phyloP scores from a whole-genome alignment of 2,888 invertebrate species.

The Agrotis ipsilon region DNA sequence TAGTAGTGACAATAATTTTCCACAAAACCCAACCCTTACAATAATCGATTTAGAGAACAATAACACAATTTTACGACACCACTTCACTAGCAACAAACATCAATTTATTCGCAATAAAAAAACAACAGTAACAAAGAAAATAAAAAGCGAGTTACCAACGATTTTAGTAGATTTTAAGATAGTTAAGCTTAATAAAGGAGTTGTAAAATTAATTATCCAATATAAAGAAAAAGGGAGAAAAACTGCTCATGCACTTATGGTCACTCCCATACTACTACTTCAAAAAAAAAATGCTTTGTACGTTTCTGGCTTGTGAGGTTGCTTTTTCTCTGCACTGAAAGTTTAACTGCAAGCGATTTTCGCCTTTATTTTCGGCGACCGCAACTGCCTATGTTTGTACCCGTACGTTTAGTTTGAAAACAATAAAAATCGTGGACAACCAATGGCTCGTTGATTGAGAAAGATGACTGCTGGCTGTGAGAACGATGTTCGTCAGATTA shows the following conservation, averaged over 20 bases:
- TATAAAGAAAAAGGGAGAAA: constrained; percentile 69
- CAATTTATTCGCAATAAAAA: constrained; percentile 86
- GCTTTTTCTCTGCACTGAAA: not conserved
- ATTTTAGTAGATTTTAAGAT: constrained; percentile 78
- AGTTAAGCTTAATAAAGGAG: constrained; percentile 86
- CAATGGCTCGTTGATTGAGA: constrained; percentile 88
- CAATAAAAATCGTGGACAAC: constrained; percentile 88
- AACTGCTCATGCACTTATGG: constrained; percentile 45
- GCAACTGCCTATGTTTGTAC: constrained; percentile 51
- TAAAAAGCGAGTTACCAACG: constrained; percentile 69
- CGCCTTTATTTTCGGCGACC: not conserved
- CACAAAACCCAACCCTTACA: constrained; percentile 43
- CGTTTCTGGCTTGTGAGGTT: not conserved
- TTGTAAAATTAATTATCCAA: constrained; percentile 87
- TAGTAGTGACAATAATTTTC: constrained; percentile 25
- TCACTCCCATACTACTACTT: no score
- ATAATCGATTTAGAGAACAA: constrained; percentile 61
- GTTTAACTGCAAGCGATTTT: not conserved
- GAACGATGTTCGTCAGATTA: constrained; percentile 82
- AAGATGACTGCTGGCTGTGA: constrained; percentile 85
- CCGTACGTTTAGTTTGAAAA: constrained; percentile 86
- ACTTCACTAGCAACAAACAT: constrained; percentile 68
- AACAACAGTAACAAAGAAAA: constrained; percentile 65
- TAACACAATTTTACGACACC: constrained; percentile 65
- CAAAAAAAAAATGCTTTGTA: not conserved